Percentiles rank a stretch among this genome's conserved stretches.
These are phyloP conservation scores for Paramuricea clavata DNA, from an alignment of 92 coral and sea anemone genomes.

Conservation along the genomic window DNA sequence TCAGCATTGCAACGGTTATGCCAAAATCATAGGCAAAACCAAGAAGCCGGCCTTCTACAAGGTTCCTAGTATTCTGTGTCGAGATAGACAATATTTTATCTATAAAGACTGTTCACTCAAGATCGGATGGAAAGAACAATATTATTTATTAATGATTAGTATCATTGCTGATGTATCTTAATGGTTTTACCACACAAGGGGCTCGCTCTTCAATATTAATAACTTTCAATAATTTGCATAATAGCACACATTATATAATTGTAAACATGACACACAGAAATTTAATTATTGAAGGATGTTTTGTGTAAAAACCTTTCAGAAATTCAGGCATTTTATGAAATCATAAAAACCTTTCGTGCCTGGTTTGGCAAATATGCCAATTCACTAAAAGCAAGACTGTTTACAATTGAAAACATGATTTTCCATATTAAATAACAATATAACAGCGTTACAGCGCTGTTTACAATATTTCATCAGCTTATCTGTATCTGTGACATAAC, in stretches of 20 bases:
- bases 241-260: background rate
- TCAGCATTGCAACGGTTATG: no score
- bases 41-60: no score
- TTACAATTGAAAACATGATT: background rate
- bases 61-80: no score
- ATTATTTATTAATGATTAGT: background rate
- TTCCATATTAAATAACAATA: background rate
- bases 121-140: no score
- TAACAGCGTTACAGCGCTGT: background rate
- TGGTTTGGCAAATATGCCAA: background rate
- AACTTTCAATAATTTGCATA: background rate
- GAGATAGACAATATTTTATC: no score
- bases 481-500: background rate
- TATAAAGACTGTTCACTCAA: no score
- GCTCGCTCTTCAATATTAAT: background rate
- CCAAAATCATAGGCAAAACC: no score
- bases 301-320: background rate
- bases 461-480: conserved; percentile 7
- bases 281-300: background rate
- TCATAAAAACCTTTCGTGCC: background rate
- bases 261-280: background rate
- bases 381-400: background rate
- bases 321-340: background rate
- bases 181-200: background rate
- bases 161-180: background rate